phyloP scores from a whole-genome alignment of 2,888 invertebrate species.

The Rhynchonema sp. region DNA sequence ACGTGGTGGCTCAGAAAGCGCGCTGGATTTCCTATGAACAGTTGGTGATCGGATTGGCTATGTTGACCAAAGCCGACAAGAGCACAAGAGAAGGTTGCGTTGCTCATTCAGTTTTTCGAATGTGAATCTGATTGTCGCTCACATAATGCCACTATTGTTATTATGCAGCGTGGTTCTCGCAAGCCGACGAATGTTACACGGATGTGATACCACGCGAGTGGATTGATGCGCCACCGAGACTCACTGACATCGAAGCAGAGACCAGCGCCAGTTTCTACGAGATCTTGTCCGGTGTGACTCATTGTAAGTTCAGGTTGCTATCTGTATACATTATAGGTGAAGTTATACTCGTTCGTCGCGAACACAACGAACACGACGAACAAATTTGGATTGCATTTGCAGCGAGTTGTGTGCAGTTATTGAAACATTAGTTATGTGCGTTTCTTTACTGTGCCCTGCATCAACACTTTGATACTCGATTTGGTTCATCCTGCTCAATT shows the following conservation, averaged over 20 bases:
- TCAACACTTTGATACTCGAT: no score
- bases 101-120: background rate
- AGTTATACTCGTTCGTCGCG: no score
- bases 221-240: background rate
- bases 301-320: conserved; percentile 36
- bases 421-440: no score
- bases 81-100: background rate
- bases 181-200: background rate
- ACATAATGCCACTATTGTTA: background rate
- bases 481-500: no score
- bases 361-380: no score
- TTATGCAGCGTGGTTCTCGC: background rate
- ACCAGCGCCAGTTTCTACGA: conserved; percentile 52
- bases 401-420: no score
- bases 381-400: no score
- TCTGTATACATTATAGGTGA: no score
- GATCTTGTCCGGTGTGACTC: conserved; percentile 77
- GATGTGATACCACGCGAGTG: background rate
- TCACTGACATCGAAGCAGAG: background rate
- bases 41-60: background rate
- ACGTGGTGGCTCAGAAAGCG: background rate
- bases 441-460: no score
- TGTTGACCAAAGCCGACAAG: background rate
- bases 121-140: background rate
- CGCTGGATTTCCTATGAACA: background rate